phyloP scores from a whole-genome alignment of 2,113 vertebrate genomes.

The Malurus elegans region DNA sequence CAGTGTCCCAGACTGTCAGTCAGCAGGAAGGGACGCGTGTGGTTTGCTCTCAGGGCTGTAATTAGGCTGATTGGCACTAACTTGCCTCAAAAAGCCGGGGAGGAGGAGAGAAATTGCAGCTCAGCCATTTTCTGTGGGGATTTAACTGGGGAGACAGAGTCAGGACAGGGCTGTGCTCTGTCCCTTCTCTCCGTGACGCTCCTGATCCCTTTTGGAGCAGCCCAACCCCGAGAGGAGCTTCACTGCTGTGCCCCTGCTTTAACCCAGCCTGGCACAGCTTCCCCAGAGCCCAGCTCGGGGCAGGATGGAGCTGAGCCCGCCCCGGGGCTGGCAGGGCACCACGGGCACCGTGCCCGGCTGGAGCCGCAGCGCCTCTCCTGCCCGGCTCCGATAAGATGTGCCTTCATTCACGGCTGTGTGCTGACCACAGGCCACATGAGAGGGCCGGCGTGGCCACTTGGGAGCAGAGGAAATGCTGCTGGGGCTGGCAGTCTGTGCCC shows the following conservation, averaged over 20 bases:
- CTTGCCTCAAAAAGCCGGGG: neutral
- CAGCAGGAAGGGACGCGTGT: conserved; percentile 6
- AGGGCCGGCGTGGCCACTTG: neutral
- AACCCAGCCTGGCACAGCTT: neutral
- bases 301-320: neutral
- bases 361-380: neutral
- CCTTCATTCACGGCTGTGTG: neutral
- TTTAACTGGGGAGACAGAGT: neutral
- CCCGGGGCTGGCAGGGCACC: neutral
- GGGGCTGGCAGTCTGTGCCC: neutral
- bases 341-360: neutral
- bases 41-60: conserved; percentile 27
- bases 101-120: neutral
- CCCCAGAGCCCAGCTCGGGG: neutral
- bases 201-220: rapidly evolving
- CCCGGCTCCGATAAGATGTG: neutral
- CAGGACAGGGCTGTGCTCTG: neutral
- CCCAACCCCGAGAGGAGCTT: neutral
- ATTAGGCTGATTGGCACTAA: conserved; percentile 50
- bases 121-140: conserved; percentile 15
- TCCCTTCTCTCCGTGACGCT: rapidly evolving
- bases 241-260: rapidly evolving
- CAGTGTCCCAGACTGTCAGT: neutral
- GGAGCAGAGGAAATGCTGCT: conserved; percentile 11
- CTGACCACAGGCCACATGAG: neutral